Evolutionary conservation across 2,888 invertebrate species (phyloP).

Genomic region (Drosophila prolongata): DNA sequence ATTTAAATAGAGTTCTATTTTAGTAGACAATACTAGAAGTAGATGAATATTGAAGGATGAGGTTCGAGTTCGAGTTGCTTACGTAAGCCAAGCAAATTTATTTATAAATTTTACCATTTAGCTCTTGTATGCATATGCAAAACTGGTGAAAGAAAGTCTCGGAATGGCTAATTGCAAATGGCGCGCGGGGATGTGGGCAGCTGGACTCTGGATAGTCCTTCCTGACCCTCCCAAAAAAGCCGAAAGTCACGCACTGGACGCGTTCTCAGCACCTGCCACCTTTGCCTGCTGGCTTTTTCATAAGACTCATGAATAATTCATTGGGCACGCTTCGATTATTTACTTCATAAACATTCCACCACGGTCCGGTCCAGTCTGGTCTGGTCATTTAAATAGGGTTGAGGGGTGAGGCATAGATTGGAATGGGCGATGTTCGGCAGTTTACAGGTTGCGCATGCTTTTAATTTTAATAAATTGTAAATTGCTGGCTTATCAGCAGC

Average conservation of each 20-base stretch:
- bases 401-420: not conserved
- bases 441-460: constrained; percentile 52
- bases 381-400: not conserved
- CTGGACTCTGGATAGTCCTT: constrained; percentile 14
- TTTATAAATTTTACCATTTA: constrained; percentile 44
- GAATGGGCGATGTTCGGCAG: constrained; percentile 18
- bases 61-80: not conserved
- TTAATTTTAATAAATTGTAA: constrained; percentile 68
- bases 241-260: constrained; percentile 64
- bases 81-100: constrained; percentile 10
- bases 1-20: not conserved
- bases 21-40: not conserved
- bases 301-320: constrained; percentile 82
- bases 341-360: constrained; percentile 73
- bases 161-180: constrained; percentile 64
- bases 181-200: constrained; percentile 34
- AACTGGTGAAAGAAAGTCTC: constrained; percentile 23
- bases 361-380: constrained; percentile 7
- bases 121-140: constrained; percentile 58
- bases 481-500: constrained; percentile 33
- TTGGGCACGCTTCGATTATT: constrained; percentile 80
- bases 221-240: constrained; percentile 50
- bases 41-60: not conserved
- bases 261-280: constrained; percentile 41
- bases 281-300: constrained; percentile 56